Evolutionary conservation across 2,888 invertebrate genomes (phyloP).

Genomic region (Caenorhabditis virilis): DNA sequence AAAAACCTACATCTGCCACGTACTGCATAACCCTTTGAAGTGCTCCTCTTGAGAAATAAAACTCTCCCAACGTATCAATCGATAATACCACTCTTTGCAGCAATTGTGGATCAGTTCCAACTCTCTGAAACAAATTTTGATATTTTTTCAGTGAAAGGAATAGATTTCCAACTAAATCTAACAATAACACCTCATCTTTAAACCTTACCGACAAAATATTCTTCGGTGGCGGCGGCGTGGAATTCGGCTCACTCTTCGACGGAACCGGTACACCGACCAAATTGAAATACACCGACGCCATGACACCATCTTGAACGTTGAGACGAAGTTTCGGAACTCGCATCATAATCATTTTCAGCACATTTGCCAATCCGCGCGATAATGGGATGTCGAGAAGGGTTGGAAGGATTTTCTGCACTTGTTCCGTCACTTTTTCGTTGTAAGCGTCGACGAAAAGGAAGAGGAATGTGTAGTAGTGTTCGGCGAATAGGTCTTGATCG

Average conservation of each 20-base stretch:
- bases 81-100: constrained; percentile 86
- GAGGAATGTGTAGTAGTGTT: constrained; percentile 89
- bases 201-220: constrained; percentile 14
- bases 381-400: constrained; percentile 90
- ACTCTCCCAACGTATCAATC: constrained; percentile 84
- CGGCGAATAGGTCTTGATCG: constrained; percentile 75
- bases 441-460: constrained; percentile 87
- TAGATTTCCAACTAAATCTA: too few relatives aligned
- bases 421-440: constrained; percentile 74
- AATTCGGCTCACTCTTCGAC: constrained; percentile 57
- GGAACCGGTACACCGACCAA: constrained; percentile 52
- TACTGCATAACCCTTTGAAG: constrained; percentile 65
- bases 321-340: constrained; percentile 85
- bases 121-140: constrained; percentile 20
- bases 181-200: too few relatives aligned
- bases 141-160: too few relatives aligned
- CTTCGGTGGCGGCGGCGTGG: constrained; percentile 44
- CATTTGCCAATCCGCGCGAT: constrained; percentile 80
- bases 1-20: constrained; percentile 58
- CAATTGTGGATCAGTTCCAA: constrained; percentile 73
- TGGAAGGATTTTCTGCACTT: constrained; percentile 82
- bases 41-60: constrained; percentile 74
- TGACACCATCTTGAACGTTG: constrained; percentile 88
- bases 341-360: constrained; percentile 85
- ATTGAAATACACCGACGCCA: constrained; percentile 82